Evolutionary conservation across 1,140 invertebrate species (phyloP), one percentile per base, ranked within the genome.

Genomic region (Drosophila setifemur): DNA sequence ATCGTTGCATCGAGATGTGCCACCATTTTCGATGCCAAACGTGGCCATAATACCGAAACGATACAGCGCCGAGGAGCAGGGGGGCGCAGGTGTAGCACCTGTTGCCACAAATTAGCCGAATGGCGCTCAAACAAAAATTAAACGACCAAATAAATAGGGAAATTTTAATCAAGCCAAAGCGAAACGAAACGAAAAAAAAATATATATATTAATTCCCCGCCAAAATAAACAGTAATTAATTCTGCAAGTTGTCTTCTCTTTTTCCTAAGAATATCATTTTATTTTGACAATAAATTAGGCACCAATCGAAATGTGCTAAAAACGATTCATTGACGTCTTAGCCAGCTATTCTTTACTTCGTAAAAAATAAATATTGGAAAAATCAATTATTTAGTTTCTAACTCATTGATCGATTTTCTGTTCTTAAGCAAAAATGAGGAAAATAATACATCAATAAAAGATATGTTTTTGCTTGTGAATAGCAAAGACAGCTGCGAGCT

Each of bases 61-160:
- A 26, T 67, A 35, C 9, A 18, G 6, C 12, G 14, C n/a, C n/a
- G n/a, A n/a, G n/a, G n/a, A n/a, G n/a, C 3, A 16, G 25, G 9
- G 16, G 16, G n/a, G 12, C 5, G 60, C 42, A 29, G 12, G 25
- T 23, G 19, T 9, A 16, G 49, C 76, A 82, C 77, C 76, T 81
- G 76, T 81, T 81, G 71, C 66, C 45, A 69, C 55, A 72, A 83
- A 81, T 82, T 67, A 66, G n/a, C 40, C 42, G n/a, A 44, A 45
- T 45, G 26, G 26, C 58, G 29, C 33, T 39, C 18, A 35, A 19
- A 47, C 6, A 4, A 67, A 42, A 61, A 47, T 54, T 8, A 61
- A 25, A 61, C 33, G 21, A 16, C 48, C 28, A 29, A 45, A 43
- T 29, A 58, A 52, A 66, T 64, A 19, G 16, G 9, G 19, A 50